phyloP scores from a whole-genome alignment of 2,797 vertebrate species.

The Sebastes wilsoni region DNA sequence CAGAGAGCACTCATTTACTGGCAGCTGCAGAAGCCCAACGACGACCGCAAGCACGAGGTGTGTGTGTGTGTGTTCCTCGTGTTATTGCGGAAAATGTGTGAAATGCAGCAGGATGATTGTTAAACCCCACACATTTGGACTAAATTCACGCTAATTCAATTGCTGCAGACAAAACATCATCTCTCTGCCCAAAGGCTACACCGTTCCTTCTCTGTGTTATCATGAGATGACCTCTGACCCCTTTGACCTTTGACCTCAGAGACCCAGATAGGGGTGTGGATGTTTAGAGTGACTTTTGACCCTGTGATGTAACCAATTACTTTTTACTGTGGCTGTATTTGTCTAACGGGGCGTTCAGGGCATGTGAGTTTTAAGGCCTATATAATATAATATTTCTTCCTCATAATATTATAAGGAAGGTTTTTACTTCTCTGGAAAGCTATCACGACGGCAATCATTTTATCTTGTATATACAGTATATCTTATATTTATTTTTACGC shows the following conservation, averaged over 20 bases:
- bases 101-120: background rate
- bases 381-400: background rate
- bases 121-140: background rate
- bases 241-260: constrained; percentile 27
- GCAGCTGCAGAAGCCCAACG: constrained; percentile 94
- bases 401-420: background rate
- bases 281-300: constrained; percentile 51
- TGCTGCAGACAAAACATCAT: constrained; percentile 26
- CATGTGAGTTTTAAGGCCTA: background rate
- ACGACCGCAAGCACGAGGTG: constrained; percentile 94
- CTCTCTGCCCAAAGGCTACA: background rate
- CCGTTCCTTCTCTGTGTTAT: constrained; percentile 30
- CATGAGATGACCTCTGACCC: constrained; percentile 22
- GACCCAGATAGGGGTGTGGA: background rate
- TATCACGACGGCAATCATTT: background rate
- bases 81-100: background rate
- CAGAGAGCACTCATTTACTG: constrained; percentile 93
- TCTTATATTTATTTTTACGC: background rate
- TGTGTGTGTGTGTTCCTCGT: background rate
- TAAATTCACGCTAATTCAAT: constrained; percentile 4
- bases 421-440: background rate
- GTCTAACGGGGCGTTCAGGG: constrained; percentile 2
- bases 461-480: background rate
- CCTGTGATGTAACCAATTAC: constrained; percentile 14
- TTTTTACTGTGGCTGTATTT: constrained; percentile 28